A percentile compares a stretch with the other conserved stretches of the same genome.
phyloP scores from a whole-genome alignment of 1,140 invertebrate genomes.

The Physella acuta region DNA sequence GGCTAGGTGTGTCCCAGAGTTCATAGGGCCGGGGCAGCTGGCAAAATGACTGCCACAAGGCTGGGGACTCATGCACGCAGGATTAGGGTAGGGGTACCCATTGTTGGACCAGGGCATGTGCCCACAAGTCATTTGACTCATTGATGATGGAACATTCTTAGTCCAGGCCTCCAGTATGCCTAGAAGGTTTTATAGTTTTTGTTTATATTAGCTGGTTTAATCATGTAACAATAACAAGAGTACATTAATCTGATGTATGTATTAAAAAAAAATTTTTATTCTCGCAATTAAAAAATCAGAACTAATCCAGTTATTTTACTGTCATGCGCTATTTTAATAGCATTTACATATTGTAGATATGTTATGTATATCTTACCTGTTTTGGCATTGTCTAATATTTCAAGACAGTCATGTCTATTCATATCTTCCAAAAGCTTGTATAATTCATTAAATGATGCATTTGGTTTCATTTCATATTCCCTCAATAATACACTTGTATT shows the following conservation, averaged over 20 bases:
- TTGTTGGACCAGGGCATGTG: no score
- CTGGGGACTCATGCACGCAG: no score
- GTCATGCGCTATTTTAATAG: background rate
- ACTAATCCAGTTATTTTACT: background rate
- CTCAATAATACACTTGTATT: constrained; percentile 5
- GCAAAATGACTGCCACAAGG: no score
- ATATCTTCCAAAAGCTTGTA: constrained; percentile 10
- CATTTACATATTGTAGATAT: no score
- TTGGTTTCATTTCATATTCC: background rate
- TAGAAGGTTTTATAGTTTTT: background rate
- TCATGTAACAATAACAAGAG: background rate
- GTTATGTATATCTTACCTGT: background rate
- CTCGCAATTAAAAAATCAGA: background rate
- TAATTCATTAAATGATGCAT: background rate
- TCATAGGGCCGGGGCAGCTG: no score
- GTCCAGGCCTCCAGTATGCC: no score
- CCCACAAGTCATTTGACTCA: no score
- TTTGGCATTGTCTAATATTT: background rate
- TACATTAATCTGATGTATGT: background rate
- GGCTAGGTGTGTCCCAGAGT: no score
- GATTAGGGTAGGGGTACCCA: no score
- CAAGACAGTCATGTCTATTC: constrained; percentile 6
- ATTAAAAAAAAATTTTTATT: background rate
- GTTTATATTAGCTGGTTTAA: background rate
- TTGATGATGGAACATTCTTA: no score